Evolutionary conservation across 2,888 invertebrate genomes (phyloP), one percentile per base, ranked within the genome.

Genomic region (Heliconius aoede): DNA sequence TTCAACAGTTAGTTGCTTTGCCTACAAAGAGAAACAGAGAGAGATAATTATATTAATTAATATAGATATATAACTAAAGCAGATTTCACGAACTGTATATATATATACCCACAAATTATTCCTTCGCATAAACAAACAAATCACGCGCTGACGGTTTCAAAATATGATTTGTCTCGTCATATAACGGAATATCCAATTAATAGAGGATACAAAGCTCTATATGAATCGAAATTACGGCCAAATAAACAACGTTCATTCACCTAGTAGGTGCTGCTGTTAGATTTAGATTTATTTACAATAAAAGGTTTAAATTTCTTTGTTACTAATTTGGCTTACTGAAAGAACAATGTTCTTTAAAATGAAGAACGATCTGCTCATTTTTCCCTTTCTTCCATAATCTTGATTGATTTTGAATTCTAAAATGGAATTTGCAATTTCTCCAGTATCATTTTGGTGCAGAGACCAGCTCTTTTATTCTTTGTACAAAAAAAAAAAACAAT

Each of bases 151-250:
- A 69, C 64, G 30, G 51, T 51, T 62, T 40, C 61, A 67, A 62
- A 69, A 76, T 74, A 64, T 77, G 72, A 74, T 75, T 75, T 77
- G 75, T 71, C 73, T 51, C 74, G 73, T 75, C 79, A 71, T 69
- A 73, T 68, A 32, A 65, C 46, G 55, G 61, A 65, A 65, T 68
- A 79, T 76, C 73, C 73, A 74, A 79, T 77, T 77, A 67, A 73
- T 72, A n/a, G 69, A 30, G 69, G 62, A 75, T 62, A 73, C 71
- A 76, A 73, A 51, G 32, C 71, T 40, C 30, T 61, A 36, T 61
- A 51, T 32, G 68, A 74, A 74, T 68, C 13, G 74, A 68, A 68
- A 69, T 61, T 60, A 72, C 21, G 15, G 26, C 61, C 46, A 61
- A 69, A 74, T 26, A 69, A 60, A 72, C 60, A 58, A 72, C 26